Evolutionary conservation across 2,113 vertebrate genomes (phyloP), one percentile per base, ranked within the genome.

Genomic region (Cygnus buccinator): DNA sequence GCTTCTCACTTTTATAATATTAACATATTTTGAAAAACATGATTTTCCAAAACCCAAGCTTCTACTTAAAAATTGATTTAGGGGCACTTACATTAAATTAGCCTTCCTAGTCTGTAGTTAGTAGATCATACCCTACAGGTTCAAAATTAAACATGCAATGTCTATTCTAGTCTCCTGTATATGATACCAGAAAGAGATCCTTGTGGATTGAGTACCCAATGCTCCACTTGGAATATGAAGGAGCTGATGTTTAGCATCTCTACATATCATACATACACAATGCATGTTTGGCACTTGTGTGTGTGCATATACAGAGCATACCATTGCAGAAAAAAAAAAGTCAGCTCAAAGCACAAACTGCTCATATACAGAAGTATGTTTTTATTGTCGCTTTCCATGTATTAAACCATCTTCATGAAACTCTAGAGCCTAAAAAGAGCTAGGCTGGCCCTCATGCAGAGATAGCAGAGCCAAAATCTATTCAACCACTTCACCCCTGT

Each of bases 1-100:
- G 33, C 50, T 62, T 76, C 44, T 80, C 29, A 61, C 31, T 74
- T 87, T 83, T 84, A 46, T 7, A 71, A 23, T 22, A 46, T 52
- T 20, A 90, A 70, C 4, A 3, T 18, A 80, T 54, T 58, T 66
- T 87, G 23, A 15, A 84, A 93, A 85, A 66, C 4, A 13, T 57
- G 68, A 9, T 80, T 83, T 94, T 91, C 67, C 31, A 80, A 85
- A 84, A 71, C 52, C 37, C 43, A 35, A 67, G n/a, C 25, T 41
- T 86, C 25, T 39, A 67, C 25, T 28, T 8, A 74, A 61, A 80
- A 28, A 59, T 76, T 10, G 0, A 3, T 84, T 82, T 11, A 68
- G 10, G 7, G 28, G 1, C 17, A 37, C 5, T 43, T 61, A 48
- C 1, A 62, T 41, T 35, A 74, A 50, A 78, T 61, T 50, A 80